Evolutionary conservation across 2,888 invertebrate species (phyloP).

Genomic region (Furcula furcula): DNA sequence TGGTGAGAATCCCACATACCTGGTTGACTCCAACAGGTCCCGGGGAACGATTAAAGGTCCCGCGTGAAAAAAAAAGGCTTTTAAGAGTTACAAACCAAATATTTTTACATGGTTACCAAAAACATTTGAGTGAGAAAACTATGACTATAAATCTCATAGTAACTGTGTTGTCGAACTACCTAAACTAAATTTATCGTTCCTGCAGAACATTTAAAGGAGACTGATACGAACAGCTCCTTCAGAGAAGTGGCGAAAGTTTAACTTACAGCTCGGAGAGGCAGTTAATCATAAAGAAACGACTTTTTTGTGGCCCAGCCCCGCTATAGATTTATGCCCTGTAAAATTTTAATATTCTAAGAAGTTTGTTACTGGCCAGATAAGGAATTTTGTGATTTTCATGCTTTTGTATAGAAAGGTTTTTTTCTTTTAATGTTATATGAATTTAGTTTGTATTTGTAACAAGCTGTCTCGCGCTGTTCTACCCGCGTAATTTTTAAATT

Average conservation of each 20-base stretch:
- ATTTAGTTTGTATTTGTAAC: no score
- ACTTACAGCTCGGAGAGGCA: slow-evolving; percentile 6
- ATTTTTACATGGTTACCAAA: no score
- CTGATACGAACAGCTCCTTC: slow-evolving; percentile 14
- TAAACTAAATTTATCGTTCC: slow-evolving; percentile 15
- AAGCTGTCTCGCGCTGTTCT: no score
- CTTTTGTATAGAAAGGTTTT: no score
- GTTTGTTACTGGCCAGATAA: slow-evolving; percentile 9
- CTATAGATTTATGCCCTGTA: slow-evolving; percentile 15
- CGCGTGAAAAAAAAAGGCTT: no score
- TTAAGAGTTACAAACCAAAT: no score
- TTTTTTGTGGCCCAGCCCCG: slow-evolving; percentile 6
- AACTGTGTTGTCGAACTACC: slow-evolving; percentile 2
- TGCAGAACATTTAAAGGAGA: slow-evolving; percentile 15
- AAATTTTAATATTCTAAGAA: slow-evolving; percentile 16
- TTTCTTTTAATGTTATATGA: no score
- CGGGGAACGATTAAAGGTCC: no score
- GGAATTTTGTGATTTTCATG: slow-evolving; percentile 3
- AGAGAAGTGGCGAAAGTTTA: slow-evolving; percentile 4
- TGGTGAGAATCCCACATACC: no score
- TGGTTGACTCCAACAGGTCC: no score
- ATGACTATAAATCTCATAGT: slow-evolving; percentile 5
- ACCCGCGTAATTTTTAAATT: no score
- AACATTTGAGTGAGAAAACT: slow-evolving; percentile 7
- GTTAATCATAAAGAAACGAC: slow-evolving; percentile 16